These are phyloP conservation scores for Polia nebulosa DNA, from an alignment of 2,888 invertebrate genomes.

Conservation along the genomic window DNA sequence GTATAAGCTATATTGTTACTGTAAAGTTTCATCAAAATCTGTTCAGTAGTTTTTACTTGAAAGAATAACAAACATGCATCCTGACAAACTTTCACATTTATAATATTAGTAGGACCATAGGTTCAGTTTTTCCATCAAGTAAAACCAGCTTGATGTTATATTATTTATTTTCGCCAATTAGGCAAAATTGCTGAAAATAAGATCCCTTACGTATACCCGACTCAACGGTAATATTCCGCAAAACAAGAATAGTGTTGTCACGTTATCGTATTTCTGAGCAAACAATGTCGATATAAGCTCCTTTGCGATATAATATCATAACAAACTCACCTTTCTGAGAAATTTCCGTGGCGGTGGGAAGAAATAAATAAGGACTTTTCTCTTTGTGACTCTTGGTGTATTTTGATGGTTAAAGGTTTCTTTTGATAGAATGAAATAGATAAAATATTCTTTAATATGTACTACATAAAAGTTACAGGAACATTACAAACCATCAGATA, in stretches of 20 bases:
- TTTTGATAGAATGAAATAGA: too few species aligned
- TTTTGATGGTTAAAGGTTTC: background rate
- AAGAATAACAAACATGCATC: too few species aligned
- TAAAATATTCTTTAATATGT: too few species aligned
- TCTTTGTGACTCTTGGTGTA: constrained; percentile 1
- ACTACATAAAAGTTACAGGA: too few species aligned
- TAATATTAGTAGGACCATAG: too few species aligned
- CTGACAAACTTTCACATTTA: too few species aligned
- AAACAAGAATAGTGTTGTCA: constrained; percentile 10
- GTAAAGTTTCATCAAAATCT: too few species aligned
- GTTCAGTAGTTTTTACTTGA: too few species aligned
- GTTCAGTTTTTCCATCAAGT: too few species aligned
- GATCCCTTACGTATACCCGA: background rate
- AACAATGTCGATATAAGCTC: constrained; percentile 42
- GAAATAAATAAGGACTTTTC: background rate
- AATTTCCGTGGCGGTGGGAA: constrained; percentile 1
- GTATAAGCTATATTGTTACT: too few species aligned
- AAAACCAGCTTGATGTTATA: too few species aligned
- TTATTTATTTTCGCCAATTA: constrained; percentile 18
- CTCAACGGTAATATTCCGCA: background rate
- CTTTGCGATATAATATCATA: constrained; percentile 34
- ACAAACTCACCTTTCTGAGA: constrained; percentile 12
- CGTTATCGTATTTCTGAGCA: constrained; percentile 12
- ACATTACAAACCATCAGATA: too few species aligned
- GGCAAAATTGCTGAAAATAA: background rate